Evolutionary conservation across 2,888 invertebrate genomes (phyloP).

Genomic region (Miltochrista miniata): DNA sequence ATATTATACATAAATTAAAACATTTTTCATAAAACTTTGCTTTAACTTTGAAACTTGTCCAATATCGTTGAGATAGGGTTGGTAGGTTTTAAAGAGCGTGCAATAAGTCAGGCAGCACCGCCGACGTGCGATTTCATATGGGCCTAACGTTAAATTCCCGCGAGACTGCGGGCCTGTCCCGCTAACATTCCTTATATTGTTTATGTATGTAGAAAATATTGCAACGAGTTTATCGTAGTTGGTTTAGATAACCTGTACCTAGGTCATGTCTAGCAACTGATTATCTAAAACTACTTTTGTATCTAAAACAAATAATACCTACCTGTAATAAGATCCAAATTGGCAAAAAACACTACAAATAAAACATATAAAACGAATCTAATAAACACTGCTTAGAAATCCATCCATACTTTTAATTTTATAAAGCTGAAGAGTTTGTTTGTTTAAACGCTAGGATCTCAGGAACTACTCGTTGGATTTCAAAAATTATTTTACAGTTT

Average conservation of each 20-base stretch:
- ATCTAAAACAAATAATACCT: too few relatives aligned
- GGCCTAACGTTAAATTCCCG: conserved; percentile 31
- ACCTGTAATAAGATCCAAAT: too few relatives aligned
- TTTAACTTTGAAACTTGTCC: conserved; percentile 42
- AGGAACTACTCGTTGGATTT: too few relatives aligned
- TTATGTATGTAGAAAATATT: background rate
- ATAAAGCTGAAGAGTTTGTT: too few relatives aligned
- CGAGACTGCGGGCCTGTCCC: conserved; percentile 24
- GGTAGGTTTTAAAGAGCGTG: conserved; percentile 45
- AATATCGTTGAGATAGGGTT: conserved; percentile 42
- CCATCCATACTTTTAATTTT: too few relatives aligned
- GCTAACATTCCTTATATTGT: conserved; percentile 13
- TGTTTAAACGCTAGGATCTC: too few relatives aligned
- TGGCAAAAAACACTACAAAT: too few relatives aligned
- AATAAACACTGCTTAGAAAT: too few relatives aligned
- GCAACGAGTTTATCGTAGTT: background rate
- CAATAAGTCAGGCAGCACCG: conserved; percentile 35
- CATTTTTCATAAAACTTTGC: conserved; percentile 23
- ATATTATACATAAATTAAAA: conserved; percentile 3
- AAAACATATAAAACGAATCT: too few relatives aligned
- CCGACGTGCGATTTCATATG: conserved; percentile 47
- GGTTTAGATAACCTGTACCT: background rate
- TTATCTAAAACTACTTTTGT: too few relatives aligned
- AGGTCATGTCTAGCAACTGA: too few relatives aligned
- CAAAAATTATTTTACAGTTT: too few relatives aligned